A percentile compares a stretch with the other conserved stretches of the same genome.
Evolutionary conservation across 2,888 invertebrate species (phyloP).

Genomic region (Hesperia comma): DNA sequence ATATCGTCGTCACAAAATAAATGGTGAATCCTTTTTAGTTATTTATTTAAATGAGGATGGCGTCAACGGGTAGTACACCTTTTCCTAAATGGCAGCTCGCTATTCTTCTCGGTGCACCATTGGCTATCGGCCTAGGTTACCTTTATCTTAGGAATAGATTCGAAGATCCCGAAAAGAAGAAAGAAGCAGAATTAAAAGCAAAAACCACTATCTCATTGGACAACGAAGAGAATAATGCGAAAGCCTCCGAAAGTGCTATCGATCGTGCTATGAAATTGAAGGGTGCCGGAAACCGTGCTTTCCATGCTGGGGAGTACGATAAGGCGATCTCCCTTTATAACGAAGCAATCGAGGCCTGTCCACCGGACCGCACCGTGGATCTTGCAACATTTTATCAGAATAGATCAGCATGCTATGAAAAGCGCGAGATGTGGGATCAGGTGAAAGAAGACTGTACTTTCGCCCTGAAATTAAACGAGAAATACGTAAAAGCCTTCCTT

Average conservation of each 20-base stretch:
- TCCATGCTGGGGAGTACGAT: constrained; percentile 93
- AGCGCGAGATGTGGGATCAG: constrained; percentile 92
- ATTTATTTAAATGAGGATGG: constrained; percentile 61
- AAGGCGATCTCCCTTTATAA: constrained; percentile 96
- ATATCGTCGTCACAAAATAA: constrained; percentile 55
- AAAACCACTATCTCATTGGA: constrained; percentile 86
- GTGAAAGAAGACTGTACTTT: constrained; percentile 94
- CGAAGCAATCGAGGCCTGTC: constrained; percentile 96
- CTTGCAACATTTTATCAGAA: constrained; percentile 97
- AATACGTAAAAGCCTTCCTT: constrained; percentile 94
- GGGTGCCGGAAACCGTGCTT: constrained; percentile 94
- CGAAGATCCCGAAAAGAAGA: constrained; percentile 81
- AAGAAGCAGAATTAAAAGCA: constrained; percentile 76
- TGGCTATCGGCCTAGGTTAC: constrained; percentile 92
- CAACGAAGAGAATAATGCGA: constrained; percentile 76
- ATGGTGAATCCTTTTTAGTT: constrained; percentile 67
- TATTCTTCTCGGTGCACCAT: constrained; percentile 91
- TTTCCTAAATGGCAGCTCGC: constrained; percentile 95
- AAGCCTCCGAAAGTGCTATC: constrained; percentile 84
- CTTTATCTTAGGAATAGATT: constrained; percentile 87
- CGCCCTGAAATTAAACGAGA: constrained; percentile 92
- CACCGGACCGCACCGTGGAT: constrained; percentile 87
- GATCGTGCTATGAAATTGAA: constrained; percentile 91
- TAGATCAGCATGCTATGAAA: constrained; percentile 97
- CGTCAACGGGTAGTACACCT: constrained; percentile 82